phyloP scores from a whole-genome alignment of 2,113 vertebrate species.

The Scopus umbretta region DNA sequence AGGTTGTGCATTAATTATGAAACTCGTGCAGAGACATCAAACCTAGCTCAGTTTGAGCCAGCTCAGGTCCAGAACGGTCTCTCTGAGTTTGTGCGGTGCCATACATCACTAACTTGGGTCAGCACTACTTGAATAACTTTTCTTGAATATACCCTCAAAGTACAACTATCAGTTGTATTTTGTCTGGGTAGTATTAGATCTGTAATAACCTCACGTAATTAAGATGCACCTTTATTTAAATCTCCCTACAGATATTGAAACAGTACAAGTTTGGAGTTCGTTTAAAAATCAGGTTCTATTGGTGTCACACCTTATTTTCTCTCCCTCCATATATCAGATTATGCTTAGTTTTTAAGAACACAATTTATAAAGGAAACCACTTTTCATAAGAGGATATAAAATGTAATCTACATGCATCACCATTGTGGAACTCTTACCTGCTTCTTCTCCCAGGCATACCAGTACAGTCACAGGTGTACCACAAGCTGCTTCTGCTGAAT shows the following conservation, averaged over 20 bases:
- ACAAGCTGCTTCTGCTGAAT: not conserved
- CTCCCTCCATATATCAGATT: not conserved
- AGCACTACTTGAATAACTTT: not conserved
- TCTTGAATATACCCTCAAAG: not conserved
- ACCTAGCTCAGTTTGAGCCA: not conserved
- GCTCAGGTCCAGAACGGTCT: not conserved
- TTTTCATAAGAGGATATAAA: not conserved
- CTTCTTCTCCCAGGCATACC: not conserved
- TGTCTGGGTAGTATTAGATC: not conserved
- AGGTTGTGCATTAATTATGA: not conserved
- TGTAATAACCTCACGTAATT: not conserved
- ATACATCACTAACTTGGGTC: not conserved
- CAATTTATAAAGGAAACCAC: not conserved
- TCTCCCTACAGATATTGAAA: not conserved
- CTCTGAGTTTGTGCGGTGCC: not conserved
- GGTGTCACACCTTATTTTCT: not conserved
- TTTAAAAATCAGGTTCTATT: not conserved
- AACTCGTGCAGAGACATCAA: not conserved
- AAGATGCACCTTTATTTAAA: not conserved
- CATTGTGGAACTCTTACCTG: not conserved
- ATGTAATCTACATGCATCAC: not conserved
- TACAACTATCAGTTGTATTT: not conserved
- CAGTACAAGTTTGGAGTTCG: not conserved
- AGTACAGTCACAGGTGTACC: not conserved
- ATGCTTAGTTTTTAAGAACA: not conserved